These are phyloP conservation scores for Meandrina meandrites DNA, from an alignment of 92 coral and sea anemone genomes.

Conservation along the genomic window DNA sequence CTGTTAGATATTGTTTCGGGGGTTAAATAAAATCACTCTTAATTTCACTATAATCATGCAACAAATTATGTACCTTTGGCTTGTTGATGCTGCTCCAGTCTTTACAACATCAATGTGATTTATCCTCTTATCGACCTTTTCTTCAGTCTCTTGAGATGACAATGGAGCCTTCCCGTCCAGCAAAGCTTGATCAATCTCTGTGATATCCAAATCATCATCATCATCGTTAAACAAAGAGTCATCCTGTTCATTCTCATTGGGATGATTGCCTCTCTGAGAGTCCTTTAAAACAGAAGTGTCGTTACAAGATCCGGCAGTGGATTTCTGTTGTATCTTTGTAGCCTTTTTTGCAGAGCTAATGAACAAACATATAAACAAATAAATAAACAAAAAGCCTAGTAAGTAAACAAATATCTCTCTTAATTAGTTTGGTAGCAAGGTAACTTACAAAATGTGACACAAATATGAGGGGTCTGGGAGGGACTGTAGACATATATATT, in stretches of 20 bases:
- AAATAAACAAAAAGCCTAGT: neutral
- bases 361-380: neutral
- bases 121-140: neutral
- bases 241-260: neutral
- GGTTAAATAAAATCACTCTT: no score
- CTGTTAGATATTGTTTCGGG: no score
- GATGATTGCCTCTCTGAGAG: neutral
- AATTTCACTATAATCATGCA: no score
- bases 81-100: neutral
- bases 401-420: no score
- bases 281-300: neutral
- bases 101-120: neutral
- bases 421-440: no score
- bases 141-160: slow-evolving; percentile 13
- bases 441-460: no score
- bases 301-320: neutral
- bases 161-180: slow-evolving; percentile 10
- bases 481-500: no score
- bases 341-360: slow-evolving; percentile 18
- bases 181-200: slow-evolving; percentile 17
- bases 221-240: slow-evolving; percentile 28
- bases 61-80: slow-evolving; percentile 17
- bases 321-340: neutral
- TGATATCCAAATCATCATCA: slow-evolving; percentile 46
- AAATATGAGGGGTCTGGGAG: no score